These are phyloP conservation scores for Hecatera dysodea DNA, from an alignment of 2,888 invertebrate genomes.

Conservation along the genomic window DNA sequence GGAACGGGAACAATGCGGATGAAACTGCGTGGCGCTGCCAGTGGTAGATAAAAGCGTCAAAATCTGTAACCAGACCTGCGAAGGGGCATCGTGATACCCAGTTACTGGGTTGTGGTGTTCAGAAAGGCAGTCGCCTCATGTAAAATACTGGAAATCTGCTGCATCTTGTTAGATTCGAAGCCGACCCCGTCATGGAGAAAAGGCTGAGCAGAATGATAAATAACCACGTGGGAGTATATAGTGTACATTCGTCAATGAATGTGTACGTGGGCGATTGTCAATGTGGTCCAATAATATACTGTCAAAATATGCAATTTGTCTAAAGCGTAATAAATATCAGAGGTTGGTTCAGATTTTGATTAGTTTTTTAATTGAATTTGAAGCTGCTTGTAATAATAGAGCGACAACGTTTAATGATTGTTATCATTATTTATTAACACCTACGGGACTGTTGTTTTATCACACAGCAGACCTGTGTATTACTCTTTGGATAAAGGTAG, in stretches of 20 bases:
- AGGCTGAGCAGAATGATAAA: not conserved
- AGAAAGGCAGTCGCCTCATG: no score
- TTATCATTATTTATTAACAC: conserved; percentile 46
- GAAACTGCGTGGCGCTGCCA: no score
- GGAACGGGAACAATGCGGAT: no score
- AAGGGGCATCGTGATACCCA: no score
- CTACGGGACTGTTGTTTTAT: not conserved
- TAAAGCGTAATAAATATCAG: conserved; percentile 41
- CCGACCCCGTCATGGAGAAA: not conserved
- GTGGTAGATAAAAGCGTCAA: not conserved
- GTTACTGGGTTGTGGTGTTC: no score
- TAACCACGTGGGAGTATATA: conserved; percentile 12
- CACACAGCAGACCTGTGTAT: not conserved
- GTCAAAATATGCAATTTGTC: conserved; percentile 59
- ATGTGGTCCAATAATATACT: conserved; percentile 56
- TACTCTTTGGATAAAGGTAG: no score
- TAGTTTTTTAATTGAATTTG: conserved; percentile 61
- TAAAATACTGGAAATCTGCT: no score
- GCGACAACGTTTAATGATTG: conserved; percentile 5
- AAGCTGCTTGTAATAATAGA: conserved; percentile 27
- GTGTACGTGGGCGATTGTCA: conserved; percentile 58
- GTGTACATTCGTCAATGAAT: conserved; percentile 12
- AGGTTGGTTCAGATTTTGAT: conserved; percentile 44
- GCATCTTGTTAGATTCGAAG: not conserved
- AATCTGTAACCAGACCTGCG: no score